Base-by-base conservation (phyloP, 2,888 invertebrate species). In the Ectemnius continuus region DNA sequence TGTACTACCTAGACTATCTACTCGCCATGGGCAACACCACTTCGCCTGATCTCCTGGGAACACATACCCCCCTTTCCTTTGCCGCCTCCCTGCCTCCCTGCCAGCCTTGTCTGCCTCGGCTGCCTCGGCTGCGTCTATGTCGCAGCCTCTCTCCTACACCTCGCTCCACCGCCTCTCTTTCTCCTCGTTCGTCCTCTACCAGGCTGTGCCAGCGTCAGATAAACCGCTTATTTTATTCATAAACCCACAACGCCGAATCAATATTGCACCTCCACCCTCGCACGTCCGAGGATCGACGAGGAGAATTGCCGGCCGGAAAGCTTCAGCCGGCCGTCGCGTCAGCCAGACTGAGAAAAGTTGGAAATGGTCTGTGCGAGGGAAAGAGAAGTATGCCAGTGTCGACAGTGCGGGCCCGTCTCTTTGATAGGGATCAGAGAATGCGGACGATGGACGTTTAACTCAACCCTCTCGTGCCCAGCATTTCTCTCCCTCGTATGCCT, bases 181-280 rank as follows among this genome's bases (percentile, higher is more conserved):
- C 52, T 16, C 5, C n/a, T 75, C 63, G 46, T 68, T 46, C 77
- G 61, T 65, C 72, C 69, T 73, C 68, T 73, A 66, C 36, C 76
- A 59, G 26, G 66, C 81, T 69, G 58, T 23, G 65, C 75, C 76
- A 62, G 69, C 74, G 79, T 80, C 81, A 70, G 83, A 85, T 85
- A 85, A 86, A 86, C 84, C 81, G 82, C 80, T 84, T 87, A 85
- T 87, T 87, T 88, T 87, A 88, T 88, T 88, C 87, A 88, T 88
- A 87, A 86, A 82, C 81, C 85, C 83, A 77, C 79, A 73, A 78
- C 73, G 79, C 67, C 77, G 72, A 86, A 88, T 88, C 87, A 84
- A 88, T 88, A 87, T 84, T 76, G 79, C 79, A 81, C 79, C 79
- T 20, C 67, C 26, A 14, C 16, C 59, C 45, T 59, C 67, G 63